Evolutionary conservation across 2,888 invertebrate genomes (phyloP).

Genomic region (Mythimna impura): DNA sequence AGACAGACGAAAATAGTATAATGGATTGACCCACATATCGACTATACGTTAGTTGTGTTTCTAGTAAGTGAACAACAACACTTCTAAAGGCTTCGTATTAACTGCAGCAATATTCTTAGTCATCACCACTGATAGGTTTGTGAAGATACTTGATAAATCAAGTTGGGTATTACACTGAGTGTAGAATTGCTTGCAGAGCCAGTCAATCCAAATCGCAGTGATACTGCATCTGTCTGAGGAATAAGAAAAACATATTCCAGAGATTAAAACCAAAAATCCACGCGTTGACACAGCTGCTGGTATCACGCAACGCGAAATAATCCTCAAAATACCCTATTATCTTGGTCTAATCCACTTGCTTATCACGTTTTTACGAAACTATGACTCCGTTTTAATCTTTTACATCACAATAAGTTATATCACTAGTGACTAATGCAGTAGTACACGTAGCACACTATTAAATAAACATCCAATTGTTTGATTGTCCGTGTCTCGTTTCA

Average conservation of each 20-base stretch:
- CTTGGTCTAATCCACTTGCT: conserved; percentile 31
- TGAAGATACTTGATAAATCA: no score
- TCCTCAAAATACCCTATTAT: conserved; percentile 20
- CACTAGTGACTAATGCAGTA: conserved; percentile 66
- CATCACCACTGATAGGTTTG: not conserved
- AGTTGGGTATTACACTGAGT: no score
- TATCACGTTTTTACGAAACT: conserved; percentile 42
- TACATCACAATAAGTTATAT: conserved; percentile 67
- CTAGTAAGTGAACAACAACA: not conserved
- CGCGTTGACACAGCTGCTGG: not conserved
- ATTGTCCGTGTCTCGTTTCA: conserved; percentile 62
- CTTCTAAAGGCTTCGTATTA: not conserved
- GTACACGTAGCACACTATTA: conserved; percentile 62
- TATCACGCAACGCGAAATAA: conserved; percentile 13
- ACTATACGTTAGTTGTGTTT: not conserved
- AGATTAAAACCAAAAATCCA: not conserved
- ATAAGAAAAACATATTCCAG: not conserved
- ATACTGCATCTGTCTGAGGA: not conserved
- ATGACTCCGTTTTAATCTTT: conserved; percentile 57
- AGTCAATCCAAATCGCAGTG: not conserved
- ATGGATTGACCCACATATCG: conserved; percentile 9
- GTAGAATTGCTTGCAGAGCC: not conserved
- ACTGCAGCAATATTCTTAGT: not conserved
- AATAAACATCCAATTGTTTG: conserved; percentile 73
- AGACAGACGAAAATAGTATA: conserved; percentile 18